phyloP scores from a whole-genome alignment of 2,113 vertebrate genomes.

The Rhinolophus sinicus region DNA sequence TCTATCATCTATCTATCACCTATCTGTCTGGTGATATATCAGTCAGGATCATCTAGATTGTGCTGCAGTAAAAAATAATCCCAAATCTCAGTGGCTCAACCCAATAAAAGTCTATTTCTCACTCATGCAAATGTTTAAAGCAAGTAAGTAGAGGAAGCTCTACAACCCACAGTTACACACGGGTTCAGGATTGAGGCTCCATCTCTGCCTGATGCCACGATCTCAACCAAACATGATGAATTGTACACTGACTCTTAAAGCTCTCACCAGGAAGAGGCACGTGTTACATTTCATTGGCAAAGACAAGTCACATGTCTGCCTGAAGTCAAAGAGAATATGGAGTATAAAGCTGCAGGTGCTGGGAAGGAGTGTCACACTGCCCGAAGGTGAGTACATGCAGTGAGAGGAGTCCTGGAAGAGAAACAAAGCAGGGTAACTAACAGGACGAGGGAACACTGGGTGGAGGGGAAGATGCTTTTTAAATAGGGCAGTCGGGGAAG shows the following conservation, averaged over 20 bases:
- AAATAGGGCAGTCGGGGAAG: not conserved
- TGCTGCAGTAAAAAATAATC: not conserved
- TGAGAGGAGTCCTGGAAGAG: not conserved
- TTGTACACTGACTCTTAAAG: not conserved
- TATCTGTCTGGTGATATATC: not conserved
- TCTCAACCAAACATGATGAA: not conserved
- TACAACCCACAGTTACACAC: not conserved
- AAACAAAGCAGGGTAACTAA: not conserved
- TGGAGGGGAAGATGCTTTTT: not conserved
- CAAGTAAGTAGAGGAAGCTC: not conserved
- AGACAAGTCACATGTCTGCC: not conserved
- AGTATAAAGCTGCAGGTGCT: not conserved
- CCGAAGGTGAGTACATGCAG: not conserved
- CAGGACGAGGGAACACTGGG: too few relatives aligned
- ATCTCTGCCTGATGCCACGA: fast-evolving
- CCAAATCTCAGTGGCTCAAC: not conserved
- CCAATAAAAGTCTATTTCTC: not conserved
- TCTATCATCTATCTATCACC: too few relatives aligned
- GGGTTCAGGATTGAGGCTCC: not conserved
- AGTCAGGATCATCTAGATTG: not conserved
- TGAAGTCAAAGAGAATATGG: not conserved
- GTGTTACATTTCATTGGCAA: not conserved
- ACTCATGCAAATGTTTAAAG: not conserved
- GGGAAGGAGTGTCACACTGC: not conserved
- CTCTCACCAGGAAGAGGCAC: not conserved